These are phyloP conservation scores for Doryteuthis pealeii DNA, from an alignment of 1,140 invertebrate species.

Conservation along the genomic window DNA sequence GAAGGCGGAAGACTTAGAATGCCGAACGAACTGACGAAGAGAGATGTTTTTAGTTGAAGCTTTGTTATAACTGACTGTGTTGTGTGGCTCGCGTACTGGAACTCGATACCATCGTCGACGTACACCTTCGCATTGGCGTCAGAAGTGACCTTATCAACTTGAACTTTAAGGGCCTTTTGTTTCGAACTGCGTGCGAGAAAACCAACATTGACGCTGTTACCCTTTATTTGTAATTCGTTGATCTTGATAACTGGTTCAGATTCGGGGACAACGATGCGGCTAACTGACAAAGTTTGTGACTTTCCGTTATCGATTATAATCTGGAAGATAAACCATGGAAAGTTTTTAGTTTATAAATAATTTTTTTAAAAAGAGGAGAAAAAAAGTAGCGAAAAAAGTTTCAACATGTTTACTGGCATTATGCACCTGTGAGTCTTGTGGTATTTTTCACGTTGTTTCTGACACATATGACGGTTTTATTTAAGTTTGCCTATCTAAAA, in stretches of 20 bases:
- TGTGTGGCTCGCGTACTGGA: slow-evolving; percentile 28
- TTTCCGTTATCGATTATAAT: slow-evolving; percentile 23
- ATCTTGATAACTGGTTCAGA: slow-evolving; percentile 22
- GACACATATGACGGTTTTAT: no score
- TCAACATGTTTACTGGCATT: no score
- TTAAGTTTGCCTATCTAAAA: no score
- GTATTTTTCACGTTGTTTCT: no score
- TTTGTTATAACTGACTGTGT: slow-evolving; percentile 15
- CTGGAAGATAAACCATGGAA: slow-evolving; percentile 12
- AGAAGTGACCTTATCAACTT: slow-evolving; percentile 26
- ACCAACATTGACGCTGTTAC: slow-evolving; percentile 17
- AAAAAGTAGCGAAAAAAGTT: no score
- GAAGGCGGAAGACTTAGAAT: slow-evolving; percentile 37
- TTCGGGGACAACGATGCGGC: slow-evolving; percentile 25
- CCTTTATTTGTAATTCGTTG: slow-evolving; percentile 27
- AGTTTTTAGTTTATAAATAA: no score
- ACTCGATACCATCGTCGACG: slow-evolving; percentile 28
- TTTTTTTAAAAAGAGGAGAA: no score
- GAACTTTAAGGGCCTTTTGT: slow-evolving; percentile 21
- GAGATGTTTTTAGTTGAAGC: slow-evolving; percentile 24
- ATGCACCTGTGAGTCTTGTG: no score
- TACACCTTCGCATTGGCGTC: slow-evolving; percentile 21
- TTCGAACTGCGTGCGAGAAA: slow-evolving; percentile 21
- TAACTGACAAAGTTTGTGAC: slow-evolving; percentile 21
- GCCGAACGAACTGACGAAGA: slow-evolving; percentile 31